Conservation (phyloP, 2,888 invertebrate species). For the Bellardia bayeri region DNA sequence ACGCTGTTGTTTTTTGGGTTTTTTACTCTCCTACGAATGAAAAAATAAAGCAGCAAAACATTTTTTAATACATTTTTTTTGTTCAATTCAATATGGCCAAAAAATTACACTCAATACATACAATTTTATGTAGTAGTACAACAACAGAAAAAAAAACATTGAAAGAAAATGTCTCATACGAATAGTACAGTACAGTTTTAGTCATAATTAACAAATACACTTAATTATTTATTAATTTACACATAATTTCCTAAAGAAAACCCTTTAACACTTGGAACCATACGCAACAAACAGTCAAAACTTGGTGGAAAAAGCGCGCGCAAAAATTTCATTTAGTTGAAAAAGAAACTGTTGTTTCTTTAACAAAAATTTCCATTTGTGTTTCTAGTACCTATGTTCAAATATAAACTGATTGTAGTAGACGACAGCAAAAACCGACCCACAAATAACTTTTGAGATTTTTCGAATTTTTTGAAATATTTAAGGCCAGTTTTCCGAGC, state of each 20-base stretch:
- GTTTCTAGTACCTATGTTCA: background rate
- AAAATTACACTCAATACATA: slow-evolving; percentile 63
- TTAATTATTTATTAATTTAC: slow-evolving; percentile 24
- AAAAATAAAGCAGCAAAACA: slow-evolving; percentile 36
- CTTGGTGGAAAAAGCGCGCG: slow-evolving; percentile 55
- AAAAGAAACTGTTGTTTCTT: slow-evolving; percentile 6
- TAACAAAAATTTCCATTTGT: background rate
- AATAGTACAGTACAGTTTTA: slow-evolving; percentile 50
- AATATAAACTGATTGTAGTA: background rate
- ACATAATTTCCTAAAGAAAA: background rate
- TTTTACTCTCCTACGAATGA: slow-evolving; percentile 55
- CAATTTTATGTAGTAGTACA: slow-evolving; percentile 40
- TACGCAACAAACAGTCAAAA: background rate
- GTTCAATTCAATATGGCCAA: slow-evolving; percentile 65
- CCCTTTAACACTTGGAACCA: background rate
- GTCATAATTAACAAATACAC: slow-evolving; percentile 38
- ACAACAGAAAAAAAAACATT: background rate
- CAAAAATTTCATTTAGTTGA: slow-evolving; percentile 63
- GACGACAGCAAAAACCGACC: slow-evolving; percentile 30
- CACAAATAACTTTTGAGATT: slow-evolving; percentile 74
- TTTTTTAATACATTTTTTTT: slow-evolving; percentile 41
- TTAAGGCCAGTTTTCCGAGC: slow-evolving; percentile 74
- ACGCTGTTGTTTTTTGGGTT: slow-evolving; percentile 36
- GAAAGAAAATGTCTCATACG: background rate
- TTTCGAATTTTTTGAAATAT: slow-evolving; percentile 65